Percentiles rank a stretch among this genome's conserved stretches.
Conservation (phyloP, 1,140 invertebrate species). For the Anastrepha ludens region DNA sequence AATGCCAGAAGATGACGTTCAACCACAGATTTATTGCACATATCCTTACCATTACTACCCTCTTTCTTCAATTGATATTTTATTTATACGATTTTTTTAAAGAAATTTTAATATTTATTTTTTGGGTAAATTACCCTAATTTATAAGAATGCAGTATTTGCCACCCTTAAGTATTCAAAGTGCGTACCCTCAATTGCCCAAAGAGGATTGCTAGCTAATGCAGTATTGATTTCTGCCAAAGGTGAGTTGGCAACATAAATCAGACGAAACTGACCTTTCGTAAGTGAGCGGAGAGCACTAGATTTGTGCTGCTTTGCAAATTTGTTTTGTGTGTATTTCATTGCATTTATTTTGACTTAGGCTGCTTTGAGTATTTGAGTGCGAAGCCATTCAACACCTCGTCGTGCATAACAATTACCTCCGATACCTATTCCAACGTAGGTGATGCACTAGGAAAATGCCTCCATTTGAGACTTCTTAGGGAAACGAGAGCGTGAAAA, state of each 20-base stretch:
- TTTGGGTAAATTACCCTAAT: conserved; percentile 54
- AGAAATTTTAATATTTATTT: conserved; percentile 67
- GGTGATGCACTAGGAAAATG: background rate
- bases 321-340: background rate
- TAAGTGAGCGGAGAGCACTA: background rate
- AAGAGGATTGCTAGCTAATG: background rate
- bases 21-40: conserved; percentile 69
- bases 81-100: conserved; percentile 44
- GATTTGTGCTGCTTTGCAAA: conserved; percentile 1
- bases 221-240: background rate
- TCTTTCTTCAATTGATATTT: background rate
- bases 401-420: background rate
- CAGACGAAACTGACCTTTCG: conserved; percentile 21
- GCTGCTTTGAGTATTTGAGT: background rate
- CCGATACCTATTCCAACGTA: background rate
- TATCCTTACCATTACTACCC: conserved; percentile 58
- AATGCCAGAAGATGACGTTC: conserved; percentile 59
- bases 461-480: no score
- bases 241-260: background rate
- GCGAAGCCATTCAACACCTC: background rate
- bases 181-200: background rate
- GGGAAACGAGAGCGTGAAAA: background rate
- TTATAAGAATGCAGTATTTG: conserved; percentile 7
- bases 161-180: conserved; percentile 23
- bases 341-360: background rate